Conservation (phyloP, 2,888 invertebrate genomes). For the Megamerina dolium region DNA sequence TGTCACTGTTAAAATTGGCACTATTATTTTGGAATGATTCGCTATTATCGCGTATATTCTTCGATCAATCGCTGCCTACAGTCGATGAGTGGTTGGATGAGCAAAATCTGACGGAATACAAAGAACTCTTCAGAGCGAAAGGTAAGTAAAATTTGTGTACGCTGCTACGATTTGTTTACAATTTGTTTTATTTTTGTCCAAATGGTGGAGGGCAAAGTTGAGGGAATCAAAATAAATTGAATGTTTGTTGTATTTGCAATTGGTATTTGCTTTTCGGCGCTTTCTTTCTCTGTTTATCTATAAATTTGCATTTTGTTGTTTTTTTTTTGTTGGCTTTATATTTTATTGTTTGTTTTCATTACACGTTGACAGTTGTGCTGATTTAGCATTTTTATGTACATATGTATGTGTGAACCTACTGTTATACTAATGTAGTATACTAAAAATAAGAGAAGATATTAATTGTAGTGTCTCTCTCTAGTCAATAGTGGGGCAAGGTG, state of each 20-base stretch:
- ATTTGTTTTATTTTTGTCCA: neutral
- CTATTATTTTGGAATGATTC: conserved; percentile 49
- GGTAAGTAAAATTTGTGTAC: conserved; percentile 54
- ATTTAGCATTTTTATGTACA: neutral
- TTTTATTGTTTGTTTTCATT: neutral
- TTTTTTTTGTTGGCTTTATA: neutral
- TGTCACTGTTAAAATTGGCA: conserved; percentile 50
- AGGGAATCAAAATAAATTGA: neutral
- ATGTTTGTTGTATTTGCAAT: neutral
- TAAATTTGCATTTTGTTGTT: neutral
- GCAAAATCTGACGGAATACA: conserved; percentile 64
- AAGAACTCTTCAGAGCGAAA: conserved; percentile 63
- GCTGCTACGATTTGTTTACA: neutral
- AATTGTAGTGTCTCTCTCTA: too few relatives aligned
- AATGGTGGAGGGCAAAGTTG: too few relatives aligned
- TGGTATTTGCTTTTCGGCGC: neutral
- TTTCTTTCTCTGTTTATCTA: conserved; percentile 11
- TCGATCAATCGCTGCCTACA: conserved; percentile 52
- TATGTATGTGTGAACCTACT: neutral
- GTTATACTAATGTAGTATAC: too few relatives aligned
- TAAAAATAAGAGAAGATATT: too few relatives aligned
- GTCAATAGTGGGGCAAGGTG: too few relatives aligned
- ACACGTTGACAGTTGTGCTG: conserved; percentile 2
- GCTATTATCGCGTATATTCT: conserved; percentile 16
- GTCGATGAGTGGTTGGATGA: conserved; percentile 72